Base-by-base conservation (phyloP, 2,113 vertebrate genomes). In the Peromyscus maniculatus region DNA sequence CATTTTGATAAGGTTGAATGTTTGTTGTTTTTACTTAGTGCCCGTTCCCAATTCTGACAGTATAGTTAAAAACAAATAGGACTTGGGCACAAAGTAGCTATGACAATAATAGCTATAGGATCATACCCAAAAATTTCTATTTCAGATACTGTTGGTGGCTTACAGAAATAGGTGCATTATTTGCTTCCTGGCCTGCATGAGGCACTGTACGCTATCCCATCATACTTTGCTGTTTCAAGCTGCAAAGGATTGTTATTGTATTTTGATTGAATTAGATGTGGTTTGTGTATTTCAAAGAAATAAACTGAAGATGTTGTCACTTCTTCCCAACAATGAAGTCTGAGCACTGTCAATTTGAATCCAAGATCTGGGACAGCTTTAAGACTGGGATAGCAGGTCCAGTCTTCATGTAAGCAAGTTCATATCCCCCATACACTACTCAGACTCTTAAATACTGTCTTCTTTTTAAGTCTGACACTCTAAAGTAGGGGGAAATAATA, bases 251-350 rank as follows among this genome's bases (percentile, higher is more conserved):
- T 8, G 28, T 15, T 49, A 16, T 55, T 74, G 36, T 59, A 5
- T 91, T 62, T n/a, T 66, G 95, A 78, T 12, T 82, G 67, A 90
- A 77, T 91, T 88, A 71, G 62, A 66, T n/a, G 19, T 64, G 19
- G n/a, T 94, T 93, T 62, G 2, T 46, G 24, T 62, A 71, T 91
- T 89, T 91, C 36, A 12, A 88, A 88, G 8, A 9, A 1, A 33
- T 49, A 82, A 75, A 57, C 77, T 33, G 43, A 89, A 90, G 31
- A 66, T 59, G 16, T 28, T 92, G 12, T 64, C n/a, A 72, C 92
- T 91, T 75, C 22, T 78, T 86, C 19, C 57, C n/a, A 64, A 36
- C 13, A 71, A 3, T 67, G 64, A 26, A 57, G 43, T 71, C 46
- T 43, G 28, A 92, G n/a, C 69, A 57, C 46, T 78, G 2, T 92